A percentile compares a stretch with the other conserved stretches of the same genome.
These are phyloP conservation scores for Salvator merianae DNA, from an alignment of 2,113 vertebrate genomes.

Conservation along the genomic window DNA sequence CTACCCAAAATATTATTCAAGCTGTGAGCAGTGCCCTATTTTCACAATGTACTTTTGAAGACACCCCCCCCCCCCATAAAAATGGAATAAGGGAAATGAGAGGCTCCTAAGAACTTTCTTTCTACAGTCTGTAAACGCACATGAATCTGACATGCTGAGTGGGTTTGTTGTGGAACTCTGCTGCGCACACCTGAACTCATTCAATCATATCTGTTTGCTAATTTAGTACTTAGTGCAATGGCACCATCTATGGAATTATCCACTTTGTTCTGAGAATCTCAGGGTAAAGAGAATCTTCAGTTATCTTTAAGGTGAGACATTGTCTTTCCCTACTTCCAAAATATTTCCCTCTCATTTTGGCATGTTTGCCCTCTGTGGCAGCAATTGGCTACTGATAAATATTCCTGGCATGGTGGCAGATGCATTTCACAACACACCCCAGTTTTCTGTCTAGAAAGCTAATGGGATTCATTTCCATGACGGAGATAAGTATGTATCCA, in stretches of 20 bases:
- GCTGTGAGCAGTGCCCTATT: conserved; percentile 10
- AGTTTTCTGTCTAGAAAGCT: no score
- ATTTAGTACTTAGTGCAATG: neutral
- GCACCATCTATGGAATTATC: neutral
- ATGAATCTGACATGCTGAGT: neutral
- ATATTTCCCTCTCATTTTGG: neutral
- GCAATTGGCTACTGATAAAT: neutral
- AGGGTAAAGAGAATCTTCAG: neutral
- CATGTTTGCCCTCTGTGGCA: neutral
- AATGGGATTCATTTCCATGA: no score
- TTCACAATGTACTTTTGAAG: neutral
- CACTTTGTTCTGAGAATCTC: neutral
- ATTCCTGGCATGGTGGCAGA: no score
- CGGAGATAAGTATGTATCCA: no score
- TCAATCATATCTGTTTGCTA: neutral
- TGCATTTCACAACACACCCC: no score
- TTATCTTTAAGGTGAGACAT: neutral
- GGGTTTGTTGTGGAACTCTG: neutral
- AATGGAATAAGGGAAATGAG: neutral
- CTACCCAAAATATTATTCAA: conserved; percentile 18
- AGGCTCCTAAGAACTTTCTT: neutral
- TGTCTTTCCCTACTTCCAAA: neutral
- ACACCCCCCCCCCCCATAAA: neutral
- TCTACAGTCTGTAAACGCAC: neutral
- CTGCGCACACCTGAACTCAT: neutral